phyloP scores from a whole-genome alignment of 2,888 invertebrate species.

The Rhagium mordax region DNA sequence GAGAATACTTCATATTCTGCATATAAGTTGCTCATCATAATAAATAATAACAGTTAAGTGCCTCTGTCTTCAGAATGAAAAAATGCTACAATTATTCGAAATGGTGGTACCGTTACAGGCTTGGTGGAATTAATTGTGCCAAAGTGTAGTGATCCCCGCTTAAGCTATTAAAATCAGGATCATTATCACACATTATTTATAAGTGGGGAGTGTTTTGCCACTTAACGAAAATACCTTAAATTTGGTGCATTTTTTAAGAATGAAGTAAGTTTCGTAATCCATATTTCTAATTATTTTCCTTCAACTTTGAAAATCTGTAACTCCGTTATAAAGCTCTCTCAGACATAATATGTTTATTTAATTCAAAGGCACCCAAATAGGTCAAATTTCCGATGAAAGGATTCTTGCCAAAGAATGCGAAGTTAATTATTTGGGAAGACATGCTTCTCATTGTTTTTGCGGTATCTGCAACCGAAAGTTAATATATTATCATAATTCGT shows the following conservation, averaged over 20 bases:
- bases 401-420: too few species aligned
- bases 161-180: not conserved
- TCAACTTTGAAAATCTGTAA: too few species aligned
- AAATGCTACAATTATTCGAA: slow-evolving; percentile 25
- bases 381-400: too few species aligned
- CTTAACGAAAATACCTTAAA: not conserved
- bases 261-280: too few species aligned
- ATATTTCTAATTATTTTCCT: too few species aligned
- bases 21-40: slow-evolving; percentile 39
- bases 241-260: too few species aligned
- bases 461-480: too few species aligned
- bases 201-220: not conserved
- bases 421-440: too few species aligned
- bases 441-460: too few species aligned
- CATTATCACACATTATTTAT: not conserved
- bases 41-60: slow-evolving; percentile 36
- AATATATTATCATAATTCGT: not conserved
- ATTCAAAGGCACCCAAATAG: too few species aligned
- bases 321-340: too few species aligned
- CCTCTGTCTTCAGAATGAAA: slow-evolving; percentile 7
- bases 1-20: slow-evolving; percentile 37
- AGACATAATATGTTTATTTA: too few species aligned
- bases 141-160: not conserved
- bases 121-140: slow-evolving; percentile 9
- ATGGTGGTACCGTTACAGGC: slow-evolving; percentile 25